These are phyloP conservation scores for Zophobas morio DNA, from an alignment of 1,140 invertebrate genomes.

Conservation along the genomic window DNA sequence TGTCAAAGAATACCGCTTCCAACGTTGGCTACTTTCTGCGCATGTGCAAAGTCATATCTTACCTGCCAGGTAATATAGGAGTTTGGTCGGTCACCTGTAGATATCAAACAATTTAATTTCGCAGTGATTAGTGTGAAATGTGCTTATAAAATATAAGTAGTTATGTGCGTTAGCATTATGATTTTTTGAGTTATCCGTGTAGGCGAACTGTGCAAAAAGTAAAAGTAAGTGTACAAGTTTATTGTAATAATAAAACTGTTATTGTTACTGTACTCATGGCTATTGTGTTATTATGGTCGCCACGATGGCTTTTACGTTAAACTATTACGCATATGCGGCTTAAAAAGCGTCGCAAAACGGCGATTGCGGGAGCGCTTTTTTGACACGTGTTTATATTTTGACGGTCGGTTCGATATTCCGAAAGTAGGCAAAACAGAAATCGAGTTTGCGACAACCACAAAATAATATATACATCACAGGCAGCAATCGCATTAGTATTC, in stretches of 20 bases:
- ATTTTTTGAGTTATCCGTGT: constrained; percentile 10
- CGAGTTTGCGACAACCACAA: neutral
- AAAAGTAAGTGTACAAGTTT: neutral
- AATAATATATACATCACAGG: neutral
- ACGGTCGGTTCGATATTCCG: neutral
- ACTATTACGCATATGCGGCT: constrained; percentile 30
- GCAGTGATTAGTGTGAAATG: constrained; percentile 50
- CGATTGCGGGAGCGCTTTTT: constrained; percentile 10
- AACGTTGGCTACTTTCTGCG: constrained; percentile 55
- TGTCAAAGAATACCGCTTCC: constrained; percentile 32
- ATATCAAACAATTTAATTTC: constrained; percentile 49
- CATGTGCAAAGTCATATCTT: constrained; percentile 56
- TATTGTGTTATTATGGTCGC: constrained; percentile 52
- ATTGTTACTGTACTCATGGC: constrained; percentile 53
- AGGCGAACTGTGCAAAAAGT: neutral
- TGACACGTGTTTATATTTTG: constrained; percentile 37
- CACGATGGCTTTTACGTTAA: constrained; percentile 52
- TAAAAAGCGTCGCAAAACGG: neutral
- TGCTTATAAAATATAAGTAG: constrained; percentile 46
- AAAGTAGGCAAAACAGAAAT: neutral
- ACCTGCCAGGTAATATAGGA: constrained; percentile 56
- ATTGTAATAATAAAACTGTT: constrained; percentile 44
- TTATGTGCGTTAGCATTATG: constrained; percentile 21
- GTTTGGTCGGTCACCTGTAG: constrained; percentile 46
- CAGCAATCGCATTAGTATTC: neutral